Evolutionary conservation across 2,113 vertebrate species (phyloP), one percentile per base, ranked within the genome.

Genomic region (Microcebus griseorufus): DNA sequence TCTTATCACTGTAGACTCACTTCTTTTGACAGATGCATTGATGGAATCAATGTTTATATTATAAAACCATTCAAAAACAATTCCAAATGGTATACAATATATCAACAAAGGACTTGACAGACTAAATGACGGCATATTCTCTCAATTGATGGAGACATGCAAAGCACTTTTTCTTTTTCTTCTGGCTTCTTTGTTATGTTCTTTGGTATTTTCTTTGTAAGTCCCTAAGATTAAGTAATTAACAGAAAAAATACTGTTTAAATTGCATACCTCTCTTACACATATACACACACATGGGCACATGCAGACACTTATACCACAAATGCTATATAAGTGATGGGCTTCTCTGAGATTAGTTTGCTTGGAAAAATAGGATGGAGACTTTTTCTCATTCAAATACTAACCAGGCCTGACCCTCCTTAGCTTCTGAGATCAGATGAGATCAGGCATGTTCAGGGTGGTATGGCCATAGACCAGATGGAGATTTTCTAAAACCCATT

Each of bases 341-440:
- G 70, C 67, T 93, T 96, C 90, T 79, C 88, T 98, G 95, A 87
- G 85, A 80, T 97, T 97, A 75, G 42, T 96, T 97, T 0, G 97
- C 86, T 85, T 86, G 90, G 95, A 89, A 96, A 97, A 98, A 98
- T 97, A 97, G 97, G 95, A 97, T 53, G 69, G 94, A 97, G 95
- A 76, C 69, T 97, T 97, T 55, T 6, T 55, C 53, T 55, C 20
- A 58, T 58, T 22, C 55, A 58, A 22, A 20, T 58, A 58, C 55
- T 58, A 58, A 58, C 55, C 55, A 58, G 55, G 55, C 20, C 55
- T 22, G 55, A 58, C 55, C 55, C 20, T 58, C 20, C 55, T 58
- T 58, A 58, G 55, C 20, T 58, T 58, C 55, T 22, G 55, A 58
- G 20, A 58, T 55, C 18, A 58, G 55, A 58, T 22, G 18, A 58